Conservation (phyloP, 2,888 invertebrate species). For the Nomada fabriciana region DNA sequence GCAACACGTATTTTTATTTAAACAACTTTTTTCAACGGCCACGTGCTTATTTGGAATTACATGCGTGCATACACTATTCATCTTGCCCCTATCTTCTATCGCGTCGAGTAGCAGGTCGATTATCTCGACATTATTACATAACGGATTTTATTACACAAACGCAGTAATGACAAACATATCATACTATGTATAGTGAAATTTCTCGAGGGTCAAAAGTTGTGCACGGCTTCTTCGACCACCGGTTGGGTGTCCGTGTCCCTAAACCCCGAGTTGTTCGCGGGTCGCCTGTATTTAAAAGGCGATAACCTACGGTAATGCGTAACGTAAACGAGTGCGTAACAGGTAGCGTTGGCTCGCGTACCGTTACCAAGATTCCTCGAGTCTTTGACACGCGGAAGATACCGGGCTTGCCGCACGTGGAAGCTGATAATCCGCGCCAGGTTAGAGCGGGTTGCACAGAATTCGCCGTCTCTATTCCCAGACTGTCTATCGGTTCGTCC, state of each 20-base stretch:
- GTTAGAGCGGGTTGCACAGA: background rate
- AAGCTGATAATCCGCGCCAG: background rate
- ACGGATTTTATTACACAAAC: background rate
- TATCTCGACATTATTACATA: background rate
- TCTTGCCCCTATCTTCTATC: no score
- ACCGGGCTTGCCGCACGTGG: conserved; percentile 17
- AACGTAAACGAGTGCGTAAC: conserved; percentile 66
- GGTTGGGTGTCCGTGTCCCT: conserved; percentile 1
- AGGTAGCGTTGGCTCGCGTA: conserved; percentile 56
- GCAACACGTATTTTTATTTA: no score
- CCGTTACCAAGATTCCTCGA: conserved; percentile 66
- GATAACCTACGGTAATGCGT: conserved; percentile 61
- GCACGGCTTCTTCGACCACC: no score
- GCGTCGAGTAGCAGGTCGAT: background rate
- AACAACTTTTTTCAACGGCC: no score
- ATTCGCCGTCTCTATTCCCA: background rate
- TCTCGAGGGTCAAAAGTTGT: no score
- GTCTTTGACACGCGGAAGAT: conserved; percentile 29
- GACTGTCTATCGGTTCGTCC: conserved; percentile 1
- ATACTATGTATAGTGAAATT: no score
- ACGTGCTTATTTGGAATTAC: no score
- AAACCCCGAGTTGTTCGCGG: conserved; percentile 7
- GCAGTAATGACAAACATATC: background rate
- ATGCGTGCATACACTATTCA: no score
- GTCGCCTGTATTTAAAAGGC: conserved; percentile 23